A percentile compares a stretch with the other conserved stretches of the same genome.
These are phyloP conservation scores for Timandra comae DNA, from an alignment of 2,888 invertebrate genomes.

Conservation along the genomic window DNA sequence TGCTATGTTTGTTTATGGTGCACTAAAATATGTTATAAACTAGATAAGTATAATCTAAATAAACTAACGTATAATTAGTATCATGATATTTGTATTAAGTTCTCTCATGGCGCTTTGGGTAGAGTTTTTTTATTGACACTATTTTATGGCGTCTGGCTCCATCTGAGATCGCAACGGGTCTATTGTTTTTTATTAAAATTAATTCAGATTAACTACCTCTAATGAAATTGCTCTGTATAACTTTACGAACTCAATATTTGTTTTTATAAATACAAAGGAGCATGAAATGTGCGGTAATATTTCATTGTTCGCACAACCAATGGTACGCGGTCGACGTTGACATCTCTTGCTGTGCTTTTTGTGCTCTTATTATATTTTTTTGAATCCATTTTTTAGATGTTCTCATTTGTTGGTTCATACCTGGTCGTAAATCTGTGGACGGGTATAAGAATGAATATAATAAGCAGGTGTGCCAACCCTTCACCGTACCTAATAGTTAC, in stretches of 20 bases:
- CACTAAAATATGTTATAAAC: slow-evolving; percentile 77
- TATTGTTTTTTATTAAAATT: slow-evolving; percentile 14
- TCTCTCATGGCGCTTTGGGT: slow-evolving; percentile 29
- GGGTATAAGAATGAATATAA: slow-evolving; percentile 53
- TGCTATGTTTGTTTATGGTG: slow-evolving; percentile 75
- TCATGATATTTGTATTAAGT: slow-evolving; percentile 58
- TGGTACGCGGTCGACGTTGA: slow-evolving; percentile 63
- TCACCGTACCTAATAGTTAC: slow-evolving; percentile 24
- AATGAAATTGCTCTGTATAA: slow-evolving; percentile 25
- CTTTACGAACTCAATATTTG: too few relatives aligned
- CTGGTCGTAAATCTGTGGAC: slow-evolving; percentile 66
- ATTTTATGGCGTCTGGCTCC: slow-evolving; percentile 35
- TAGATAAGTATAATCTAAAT: slow-evolving; percentile 75
- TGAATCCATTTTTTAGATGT: slow-evolving; percentile 65
- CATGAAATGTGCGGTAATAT: slow-evolving; percentile 64
- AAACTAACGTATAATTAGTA: slow-evolving; percentile 71
- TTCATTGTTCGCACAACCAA: slow-evolving; percentile 70
- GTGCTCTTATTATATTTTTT: slow-evolving; percentile 72
- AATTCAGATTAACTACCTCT: slow-evolving; percentile 1
- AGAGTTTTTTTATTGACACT: slow-evolving; percentile 39
- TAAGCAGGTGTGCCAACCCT: slow-evolving; percentile 69
- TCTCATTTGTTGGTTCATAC: slow-evolving; percentile 72
- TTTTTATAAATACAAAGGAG: slow-evolving; percentile 36
- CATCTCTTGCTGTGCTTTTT: slow-evolving; percentile 66
- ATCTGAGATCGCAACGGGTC: slow-evolving; percentile 9